Base-by-base conservation (phyloP, 2,888 invertebrate species). In the Xestia c-nigrum region DNA sequence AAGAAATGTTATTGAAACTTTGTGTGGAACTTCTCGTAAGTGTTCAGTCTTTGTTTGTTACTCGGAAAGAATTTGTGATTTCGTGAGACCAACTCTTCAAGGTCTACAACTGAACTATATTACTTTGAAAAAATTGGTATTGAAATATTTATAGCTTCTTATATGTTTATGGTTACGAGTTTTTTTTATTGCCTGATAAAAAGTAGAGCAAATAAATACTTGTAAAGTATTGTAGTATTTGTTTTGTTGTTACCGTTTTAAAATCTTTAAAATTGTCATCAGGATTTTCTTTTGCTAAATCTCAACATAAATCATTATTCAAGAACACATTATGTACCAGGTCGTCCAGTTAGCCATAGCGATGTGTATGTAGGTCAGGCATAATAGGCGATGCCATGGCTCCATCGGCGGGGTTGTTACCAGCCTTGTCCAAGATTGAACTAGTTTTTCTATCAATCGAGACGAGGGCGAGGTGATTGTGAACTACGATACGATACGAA, bases 361-460 rank as follows among this genome's bases (percentile, higher is more conserved):
- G 89, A 88, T 91, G 90, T 91, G 87, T 89, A 94, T 92, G 92
- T 95, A 91, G 95, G 95, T 93, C 94, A 94, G 91, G 85, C 93
- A 90, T 94, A 94, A 94, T 93, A 93, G 93, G 92, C 93, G 90
- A 93, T 93, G 90, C 91, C 90, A 92, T 92, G 90, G 90, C 90
- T 92, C 90, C 90, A 93, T 92, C 91, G 89, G 83, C 90, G 90
- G 93, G 93, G 92, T 93, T 93, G 92, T 92, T 90, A 91, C 93
- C 89, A 91, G 92, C 91, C 94, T 93, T 93, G 94, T 94, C 92
- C 94, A 93, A 94, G 93, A 94, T 93, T 93, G 93, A 91, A 95
- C 95, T 91, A 94, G 95, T 96, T 96, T 95, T 95, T 95, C 90
- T 94, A 90, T 92, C 90, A 89, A 89, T 87, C 90, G 89, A 92